These are phyloP conservation scores for Mongoloraphidia duomilia DNA, from an alignment of 2,888 invertebrate genomes.

Conservation along the genomic window DNA sequence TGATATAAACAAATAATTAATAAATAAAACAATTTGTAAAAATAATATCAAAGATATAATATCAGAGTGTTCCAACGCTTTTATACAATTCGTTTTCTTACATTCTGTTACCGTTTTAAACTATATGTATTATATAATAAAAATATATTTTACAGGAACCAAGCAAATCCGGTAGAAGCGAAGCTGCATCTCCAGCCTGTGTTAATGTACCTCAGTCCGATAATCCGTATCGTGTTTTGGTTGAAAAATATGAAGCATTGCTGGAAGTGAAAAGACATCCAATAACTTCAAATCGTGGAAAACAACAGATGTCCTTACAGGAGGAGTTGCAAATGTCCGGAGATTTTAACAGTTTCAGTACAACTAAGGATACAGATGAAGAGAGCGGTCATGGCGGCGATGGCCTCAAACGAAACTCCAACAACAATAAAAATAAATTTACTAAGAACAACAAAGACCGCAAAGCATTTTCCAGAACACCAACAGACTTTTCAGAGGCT, in stretches of 20 bases:
- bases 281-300: constrained; percentile 31
- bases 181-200: not conserved
- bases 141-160: constrained; percentile 1
- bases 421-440: constrained; percentile 15
- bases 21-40: too few species aligned
- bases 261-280: constrained; percentile 60
- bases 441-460: constrained; percentile 36
- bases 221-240: constrained; percentile 65
- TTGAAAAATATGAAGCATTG: constrained; percentile 74
- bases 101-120: too few species aligned
- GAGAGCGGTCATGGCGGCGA: constrained; percentile 47
- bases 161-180: not conserved
- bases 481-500: constrained; percentile 71
- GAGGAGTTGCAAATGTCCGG: constrained; percentile 65
- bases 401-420: constrained; percentile 19
- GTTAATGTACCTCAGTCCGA: constrained; percentile 24
- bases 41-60: too few species aligned
- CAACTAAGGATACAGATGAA: constrained; percentile 46
- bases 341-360: constrained; percentile 48
- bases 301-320: constrained; percentile 41
- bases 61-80: too few species aligned
- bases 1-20: too few species aligned
- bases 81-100: too few species aligned
- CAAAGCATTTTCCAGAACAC: constrained; percentile 53
- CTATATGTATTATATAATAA: too few species aligned